Conservation (phyloP, 2,113 vertebrate genomes). For the Ramphastos sulfuratus region DNA sequence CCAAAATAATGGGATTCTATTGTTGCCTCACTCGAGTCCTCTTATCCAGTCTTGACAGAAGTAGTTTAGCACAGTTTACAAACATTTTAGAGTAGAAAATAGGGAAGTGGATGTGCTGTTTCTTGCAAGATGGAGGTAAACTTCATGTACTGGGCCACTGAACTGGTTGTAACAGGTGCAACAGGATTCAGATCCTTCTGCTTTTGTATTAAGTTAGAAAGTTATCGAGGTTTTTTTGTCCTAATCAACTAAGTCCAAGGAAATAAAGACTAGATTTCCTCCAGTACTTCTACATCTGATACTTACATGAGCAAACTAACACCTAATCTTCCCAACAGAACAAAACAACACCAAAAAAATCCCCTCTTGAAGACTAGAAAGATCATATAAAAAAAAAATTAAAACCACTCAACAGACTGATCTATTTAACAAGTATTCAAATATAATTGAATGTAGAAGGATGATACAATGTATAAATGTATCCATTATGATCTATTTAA, state of each 20-base stretch:
- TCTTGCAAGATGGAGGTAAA: neutral
- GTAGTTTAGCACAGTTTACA: neutral
- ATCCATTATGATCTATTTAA: neutral
- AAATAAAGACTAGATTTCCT: neutral
- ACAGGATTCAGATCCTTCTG: neutral
- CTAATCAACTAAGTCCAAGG: neutral
- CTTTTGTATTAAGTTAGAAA: neutral
- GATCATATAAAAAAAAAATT: neutral
- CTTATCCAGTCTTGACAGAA: conserved; percentile 29
- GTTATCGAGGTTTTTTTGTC: neutral
- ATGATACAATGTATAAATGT: neutral
- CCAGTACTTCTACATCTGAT: neutral
- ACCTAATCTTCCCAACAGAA: neutral
- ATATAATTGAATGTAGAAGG: neutral
- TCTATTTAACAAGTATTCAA: neutral
- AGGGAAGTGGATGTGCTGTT: neutral
- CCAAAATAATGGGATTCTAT: conserved; percentile 15
- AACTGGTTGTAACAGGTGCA: neutral
- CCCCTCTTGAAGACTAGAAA: neutral
- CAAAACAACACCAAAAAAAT: neutral
- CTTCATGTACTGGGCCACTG: neutral
- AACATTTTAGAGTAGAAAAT: neutral
- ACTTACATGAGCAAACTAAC: neutral
- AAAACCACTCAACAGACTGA: neutral
- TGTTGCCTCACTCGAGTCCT: neutral